These are phyloP conservation scores for Zaprionus camerounensis DNA, from an alignment of 1,140 invertebrate species.

Conservation along the genomic window DNA sequence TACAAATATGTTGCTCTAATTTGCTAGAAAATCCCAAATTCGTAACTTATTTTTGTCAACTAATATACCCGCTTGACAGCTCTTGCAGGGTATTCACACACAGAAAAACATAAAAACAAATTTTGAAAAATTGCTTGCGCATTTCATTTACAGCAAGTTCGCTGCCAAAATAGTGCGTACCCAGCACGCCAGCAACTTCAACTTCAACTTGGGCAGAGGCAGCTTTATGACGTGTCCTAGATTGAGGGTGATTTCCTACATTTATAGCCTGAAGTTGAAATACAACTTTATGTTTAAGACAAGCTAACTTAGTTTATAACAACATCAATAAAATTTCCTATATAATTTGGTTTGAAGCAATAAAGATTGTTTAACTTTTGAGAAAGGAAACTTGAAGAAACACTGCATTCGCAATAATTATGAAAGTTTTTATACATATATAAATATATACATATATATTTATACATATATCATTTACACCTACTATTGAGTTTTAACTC, in stretches of 20 bases:
- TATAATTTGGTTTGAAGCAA: too few species aligned
- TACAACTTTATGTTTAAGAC: not conserved
- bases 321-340: not conserved
- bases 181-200: not conserved
- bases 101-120: conserved; percentile 20
- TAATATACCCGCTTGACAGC: not conserved
- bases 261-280: not conserved
- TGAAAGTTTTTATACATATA: too few species aligned
- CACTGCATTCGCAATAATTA: too few species aligned
- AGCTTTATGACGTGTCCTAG: conserved; percentile 22
- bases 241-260: not conserved
- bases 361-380: too few species aligned
- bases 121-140: conserved; percentile 36
- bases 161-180: conserved; percentile 23
- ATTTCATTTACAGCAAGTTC: conserved; percentile 21
- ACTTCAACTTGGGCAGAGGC: not conserved
- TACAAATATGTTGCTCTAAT: not conserved
- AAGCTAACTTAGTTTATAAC: not conserved
- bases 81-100: not conserved
- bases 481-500: too few species aligned
- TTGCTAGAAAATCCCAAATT: too few species aligned
- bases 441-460: too few species aligned
- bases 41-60: not conserved
- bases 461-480: too few species aligned
- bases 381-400: too few species aligned